These are phyloP conservation scores for Pseudorhombus dupliciocellatus DNA, from an alignment of 2,113 vertebrate species.

Conservation along the genomic window DNA sequence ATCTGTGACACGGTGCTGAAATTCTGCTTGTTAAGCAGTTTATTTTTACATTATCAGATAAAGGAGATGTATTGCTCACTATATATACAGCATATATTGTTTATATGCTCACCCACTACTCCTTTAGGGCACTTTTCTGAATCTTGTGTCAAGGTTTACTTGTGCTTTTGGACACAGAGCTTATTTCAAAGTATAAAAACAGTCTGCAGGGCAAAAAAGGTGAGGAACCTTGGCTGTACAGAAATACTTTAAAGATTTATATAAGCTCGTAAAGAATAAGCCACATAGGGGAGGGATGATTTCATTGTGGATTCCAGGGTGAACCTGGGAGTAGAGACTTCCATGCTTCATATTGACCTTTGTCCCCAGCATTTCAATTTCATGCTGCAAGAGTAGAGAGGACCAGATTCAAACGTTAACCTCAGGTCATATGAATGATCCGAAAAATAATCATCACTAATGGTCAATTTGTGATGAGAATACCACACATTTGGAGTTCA, in stretches of 20 bases:
- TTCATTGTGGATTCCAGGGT: neutral
- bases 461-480: conserved; percentile 35
- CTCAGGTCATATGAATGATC: conserved; percentile 49
- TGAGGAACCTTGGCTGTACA: no score
- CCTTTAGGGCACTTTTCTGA: no score
- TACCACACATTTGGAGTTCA: conserved; percentile 25
- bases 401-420: conserved; percentile 65
- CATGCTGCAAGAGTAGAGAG: conserved; percentile 34
- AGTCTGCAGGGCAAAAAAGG: no score
- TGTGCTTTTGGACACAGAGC: no score
- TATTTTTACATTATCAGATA: neutral
- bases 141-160: no score
- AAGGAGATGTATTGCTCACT: neutral
- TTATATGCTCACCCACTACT: no score
- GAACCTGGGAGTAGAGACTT: conserved; percentile 1
- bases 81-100: no score
- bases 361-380: conserved; percentile 45
- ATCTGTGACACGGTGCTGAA: neutral
- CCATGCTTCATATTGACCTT: conserved; percentile 40
- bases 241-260: neutral
- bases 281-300: neutral
- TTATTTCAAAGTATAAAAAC: no score
- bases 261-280: neutral
- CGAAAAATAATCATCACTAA: conserved; percentile 62
- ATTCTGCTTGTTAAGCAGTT: neutral